Conservation (phyloP, 2,888 invertebrate genomes). For the Vesta saturnalis region DNA sequence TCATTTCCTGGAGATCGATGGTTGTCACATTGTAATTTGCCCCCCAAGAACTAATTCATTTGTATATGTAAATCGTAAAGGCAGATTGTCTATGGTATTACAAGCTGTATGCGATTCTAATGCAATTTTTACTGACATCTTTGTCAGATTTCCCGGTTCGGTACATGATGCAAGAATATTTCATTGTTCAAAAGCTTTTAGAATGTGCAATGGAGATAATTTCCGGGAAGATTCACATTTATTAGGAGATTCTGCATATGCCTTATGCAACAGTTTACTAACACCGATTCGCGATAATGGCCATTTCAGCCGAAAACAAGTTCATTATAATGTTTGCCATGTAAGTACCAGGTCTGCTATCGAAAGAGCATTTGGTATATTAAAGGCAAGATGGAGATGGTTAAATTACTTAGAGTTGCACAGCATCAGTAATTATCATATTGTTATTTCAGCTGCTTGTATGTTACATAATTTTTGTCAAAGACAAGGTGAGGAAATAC, state of each 20-base stretch:
- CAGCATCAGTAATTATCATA: too few species aligned
- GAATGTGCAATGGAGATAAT: too few species aligned
- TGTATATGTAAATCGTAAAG: too few species aligned
- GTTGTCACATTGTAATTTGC: too few species aligned
- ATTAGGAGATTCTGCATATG: not conserved
- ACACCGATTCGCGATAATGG: not conserved
- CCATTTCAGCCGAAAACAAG: not conserved
- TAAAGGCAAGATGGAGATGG: too few species aligned
- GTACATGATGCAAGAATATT: not conserved
- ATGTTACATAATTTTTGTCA: too few species aligned
- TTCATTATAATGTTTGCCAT: not conserved
- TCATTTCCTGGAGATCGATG: too few species aligned
- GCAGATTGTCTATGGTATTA: not conserved
- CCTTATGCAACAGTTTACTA: not conserved
- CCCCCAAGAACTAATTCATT: too few species aligned
- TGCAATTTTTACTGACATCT: not conserved
- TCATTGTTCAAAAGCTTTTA: too few species aligned
- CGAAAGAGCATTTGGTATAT: too few species aligned
- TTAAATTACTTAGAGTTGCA: too few species aligned
- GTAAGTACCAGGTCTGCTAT: not conserved
- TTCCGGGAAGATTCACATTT: not conserved
- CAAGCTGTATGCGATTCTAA: not conserved
- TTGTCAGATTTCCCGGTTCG: not conserved
- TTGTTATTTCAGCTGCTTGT: not conserved
- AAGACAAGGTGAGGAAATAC: too few species aligned